Evolutionary conservation across 2,888 invertebrate genomes (phyloP), one percentile per base, ranked within the genome.

Genomic region (Pristionchus exspectatus): DNA sequence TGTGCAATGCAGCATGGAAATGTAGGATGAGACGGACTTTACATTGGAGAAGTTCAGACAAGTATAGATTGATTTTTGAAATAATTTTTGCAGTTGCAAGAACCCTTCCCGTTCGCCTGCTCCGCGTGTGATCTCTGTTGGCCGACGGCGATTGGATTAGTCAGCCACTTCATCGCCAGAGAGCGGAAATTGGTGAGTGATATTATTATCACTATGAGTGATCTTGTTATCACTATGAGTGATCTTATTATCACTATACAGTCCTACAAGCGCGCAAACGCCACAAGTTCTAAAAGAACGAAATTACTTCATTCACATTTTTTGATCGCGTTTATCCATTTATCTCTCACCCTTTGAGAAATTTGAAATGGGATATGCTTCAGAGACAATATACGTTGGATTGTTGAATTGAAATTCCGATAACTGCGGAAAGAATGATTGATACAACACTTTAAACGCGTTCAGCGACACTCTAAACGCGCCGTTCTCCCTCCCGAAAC

Each of bases 91-190:
- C 77, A 77, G 77, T 12, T 77, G 21, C 21, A 16, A 16, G 44
- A 30, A n/a, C 77, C 77, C 24, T 77, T 77, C 12, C 77, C 77
- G 27, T 77, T 77, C 44, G 77, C 21, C 1, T 77, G 77, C 77
- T 44, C 77, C 9, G 44, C 38, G 0, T 77, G 77, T 10, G 24
- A 38, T 14, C 10, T 44, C 38, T 77, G 77, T 44, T 77, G 38
- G 38, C 77, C 77, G 77, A 44, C 77, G 0, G 77, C 77, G 24
- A 77, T 4, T 1, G 77, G 44, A 44, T 10, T 77, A 24, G 77
- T 44, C 21, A 16, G 0, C n/a, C 77, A 77, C 24, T 77, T 77
- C 44, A 44, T 77, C 7, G 12, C n/a, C 4, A 14, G 7, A 0
- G 77, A 77, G 38, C 16, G 44, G 44, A 14, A 24, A 27, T 44